phyloP scores from a whole-genome alignment of 1,140 invertebrate genomes.

The Akabosia matsudoensis region DNA sequence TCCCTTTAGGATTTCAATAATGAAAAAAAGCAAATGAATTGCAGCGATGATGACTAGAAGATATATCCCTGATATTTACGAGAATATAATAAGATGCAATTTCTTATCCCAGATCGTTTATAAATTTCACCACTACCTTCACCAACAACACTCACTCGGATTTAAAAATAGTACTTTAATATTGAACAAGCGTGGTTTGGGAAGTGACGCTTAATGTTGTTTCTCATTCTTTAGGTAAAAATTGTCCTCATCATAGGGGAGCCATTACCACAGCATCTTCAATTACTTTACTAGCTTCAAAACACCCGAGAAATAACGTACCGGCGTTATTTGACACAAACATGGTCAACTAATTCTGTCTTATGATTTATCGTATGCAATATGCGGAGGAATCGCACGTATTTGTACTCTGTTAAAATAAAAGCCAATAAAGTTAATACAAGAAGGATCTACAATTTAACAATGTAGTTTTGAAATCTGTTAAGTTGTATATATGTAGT shows the following conservation, averaged over 20 bases:
- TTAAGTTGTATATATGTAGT: not conserved
- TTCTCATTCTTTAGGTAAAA: not conserved
- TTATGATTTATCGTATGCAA: not conserved
- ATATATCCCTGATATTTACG: not conserved
- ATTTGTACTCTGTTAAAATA: not conserved
- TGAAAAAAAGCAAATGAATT: not conserved
- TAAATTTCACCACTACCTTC: not conserved
- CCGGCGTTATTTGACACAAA: slow-evolving; percentile 8
- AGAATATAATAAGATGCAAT: slow-evolving; percentile 1
- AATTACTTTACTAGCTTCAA: not conserved
- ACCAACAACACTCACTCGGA: not conserved
- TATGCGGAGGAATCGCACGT: not conserved
- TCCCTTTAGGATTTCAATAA: not conserved
- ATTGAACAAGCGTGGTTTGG: not conserved
- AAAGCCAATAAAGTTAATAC: not conserved
- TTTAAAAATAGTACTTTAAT: not conserved
- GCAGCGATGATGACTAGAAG: not conserved
- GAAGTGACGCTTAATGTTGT: slow-evolving; percentile 4
- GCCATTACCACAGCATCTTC: slow-evolving; percentile 10
- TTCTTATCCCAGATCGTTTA: not conserved
- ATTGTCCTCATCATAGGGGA: slow-evolving; percentile 1
- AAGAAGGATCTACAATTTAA: not conserved
- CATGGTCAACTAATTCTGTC: not conserved
- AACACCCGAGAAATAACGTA: not conserved
- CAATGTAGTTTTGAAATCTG: not conserved